These are phyloP conservation scores for Agelas oroides DNA, from an alignment of 37 sponge, comb jelly and placozoan genomes.

Conservation along the genomic window DNA sequence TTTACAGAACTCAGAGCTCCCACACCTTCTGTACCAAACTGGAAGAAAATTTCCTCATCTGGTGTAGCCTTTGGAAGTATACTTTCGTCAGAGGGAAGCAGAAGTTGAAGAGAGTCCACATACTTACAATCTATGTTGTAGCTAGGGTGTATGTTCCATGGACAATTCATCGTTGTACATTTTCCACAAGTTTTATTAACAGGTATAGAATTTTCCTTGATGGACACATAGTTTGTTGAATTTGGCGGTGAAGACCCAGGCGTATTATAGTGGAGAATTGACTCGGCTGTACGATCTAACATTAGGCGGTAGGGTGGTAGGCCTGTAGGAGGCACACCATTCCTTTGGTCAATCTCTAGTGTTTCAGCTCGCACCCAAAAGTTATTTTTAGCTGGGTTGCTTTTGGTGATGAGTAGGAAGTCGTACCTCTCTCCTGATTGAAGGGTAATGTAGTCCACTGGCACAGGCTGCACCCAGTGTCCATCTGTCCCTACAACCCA, in stretches of 20 bases:
- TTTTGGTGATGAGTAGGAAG: slow-evolving; percentile 47
- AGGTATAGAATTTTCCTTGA: slow-evolving; percentile 3
- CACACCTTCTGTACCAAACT: slow-evolving; percentile 40
- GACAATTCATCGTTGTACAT: too few species aligned
- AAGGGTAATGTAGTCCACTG: too few species aligned
- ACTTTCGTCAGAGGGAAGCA: too few species aligned
- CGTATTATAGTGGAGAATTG: slow-evolving; percentile 68
- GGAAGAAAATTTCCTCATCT: slow-evolving; percentile 17
- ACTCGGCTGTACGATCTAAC: slow-evolving; percentile 46
- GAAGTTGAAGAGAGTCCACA: too few species aligned
- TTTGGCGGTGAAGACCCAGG: neutral
- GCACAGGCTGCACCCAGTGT: too few species aligned
- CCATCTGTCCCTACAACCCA: too few species aligned
- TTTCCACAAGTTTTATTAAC: neutral
- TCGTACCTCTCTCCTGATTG: too few species aligned
- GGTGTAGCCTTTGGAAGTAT: too few species aligned
- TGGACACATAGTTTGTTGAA: slow-evolving; percentile 15
- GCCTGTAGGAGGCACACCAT: too few species aligned
- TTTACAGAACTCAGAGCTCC: slow-evolving; percentile 26
- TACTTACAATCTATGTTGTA: too few species aligned
- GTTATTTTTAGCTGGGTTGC: slow-evolving; percentile 22
- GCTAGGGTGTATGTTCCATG: too few species aligned
- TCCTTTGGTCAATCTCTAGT: slow-evolving; percentile 49
- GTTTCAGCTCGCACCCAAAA: slow-evolving; percentile 79
- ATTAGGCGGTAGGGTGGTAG: slow-evolving; percentile 38